Evolutionary conservation across 2,797 vertebrate species (phyloP).

Genomic region (Dicrostonyx torquatus): DNA sequence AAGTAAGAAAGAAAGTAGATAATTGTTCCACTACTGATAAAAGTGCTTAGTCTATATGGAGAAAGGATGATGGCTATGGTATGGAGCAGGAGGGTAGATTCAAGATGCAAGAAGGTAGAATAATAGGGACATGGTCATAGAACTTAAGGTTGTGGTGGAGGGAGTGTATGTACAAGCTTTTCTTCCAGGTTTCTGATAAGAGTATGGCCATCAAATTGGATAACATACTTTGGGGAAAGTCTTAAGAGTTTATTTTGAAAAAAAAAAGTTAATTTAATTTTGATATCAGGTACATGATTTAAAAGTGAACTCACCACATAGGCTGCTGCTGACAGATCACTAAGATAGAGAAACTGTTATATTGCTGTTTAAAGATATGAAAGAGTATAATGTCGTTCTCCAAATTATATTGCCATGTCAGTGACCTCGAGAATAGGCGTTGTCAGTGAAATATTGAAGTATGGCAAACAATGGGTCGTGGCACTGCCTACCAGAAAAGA

Average conservation of each 20-base stretch:
- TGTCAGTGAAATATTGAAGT: not conserved
- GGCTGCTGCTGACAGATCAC: not conserved
- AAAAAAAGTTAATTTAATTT: not conserved
- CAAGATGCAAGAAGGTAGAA: not conserved
- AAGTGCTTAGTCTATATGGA: not conserved
- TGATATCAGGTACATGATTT: not conserved
- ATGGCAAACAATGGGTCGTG: not conserved
- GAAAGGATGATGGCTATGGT: not conserved
- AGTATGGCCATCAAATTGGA: not conserved
- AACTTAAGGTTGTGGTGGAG: not conserved
- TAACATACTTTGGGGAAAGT: not conserved
- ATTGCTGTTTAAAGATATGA: not conserved
- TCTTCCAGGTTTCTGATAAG: not conserved
- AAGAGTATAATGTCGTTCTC: not conserved
- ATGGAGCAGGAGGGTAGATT: not conserved
- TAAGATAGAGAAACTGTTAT: not conserved
- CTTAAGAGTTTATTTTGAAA: not conserved
- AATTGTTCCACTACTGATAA: not conserved
- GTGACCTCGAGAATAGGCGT: not conserved
- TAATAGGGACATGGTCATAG: not conserved
- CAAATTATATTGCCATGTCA: not conserved
- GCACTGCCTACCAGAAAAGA: not conserved
- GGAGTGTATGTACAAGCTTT: not conserved
- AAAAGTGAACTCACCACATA: not conserved
- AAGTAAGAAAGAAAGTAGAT: not conserved